Conservation (phyloP, 2,113 vertebrate genomes). For the Festucalex cinctus region DNA sequence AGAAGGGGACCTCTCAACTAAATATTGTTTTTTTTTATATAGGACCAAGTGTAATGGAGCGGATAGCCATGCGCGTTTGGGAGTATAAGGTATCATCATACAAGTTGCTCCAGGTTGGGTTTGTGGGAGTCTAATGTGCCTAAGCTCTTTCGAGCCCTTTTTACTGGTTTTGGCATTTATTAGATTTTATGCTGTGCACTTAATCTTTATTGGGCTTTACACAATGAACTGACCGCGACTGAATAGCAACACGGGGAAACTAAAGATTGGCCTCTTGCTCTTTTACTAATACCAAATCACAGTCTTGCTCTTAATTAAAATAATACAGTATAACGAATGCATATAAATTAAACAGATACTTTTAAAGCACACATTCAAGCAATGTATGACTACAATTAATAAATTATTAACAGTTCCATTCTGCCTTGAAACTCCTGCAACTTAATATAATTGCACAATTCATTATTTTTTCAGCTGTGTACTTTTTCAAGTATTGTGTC, state of each 20-base stretch:
- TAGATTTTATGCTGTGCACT: constrained; percentile 50
- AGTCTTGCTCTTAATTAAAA: constrained; percentile 15
- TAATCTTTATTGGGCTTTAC: constrained; percentile 58
- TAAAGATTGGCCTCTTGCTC: constrained; percentile 19
- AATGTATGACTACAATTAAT: not conserved
- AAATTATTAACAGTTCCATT: not conserved
- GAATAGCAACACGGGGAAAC: constrained; percentile 36
- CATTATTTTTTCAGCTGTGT: not conserved
- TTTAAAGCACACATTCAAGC: not conserved
- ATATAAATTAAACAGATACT: not conserved
- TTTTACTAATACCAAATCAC: constrained; percentile 20
- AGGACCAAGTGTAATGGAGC: constrained; percentile 45
- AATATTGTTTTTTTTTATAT: constrained; percentile 49
- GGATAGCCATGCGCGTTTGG: constrained; percentile 30
- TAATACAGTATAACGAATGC: constrained; percentile 7
- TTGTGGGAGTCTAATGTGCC: constrained; percentile 45
- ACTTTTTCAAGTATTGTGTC: not conserved
- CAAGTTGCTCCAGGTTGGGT: constrained; percentile 38
- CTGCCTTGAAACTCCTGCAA: not conserved
- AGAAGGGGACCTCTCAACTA: constrained; percentile 58
- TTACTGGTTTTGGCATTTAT: constrained; percentile 71
- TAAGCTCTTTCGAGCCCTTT: constrained; percentile 38
- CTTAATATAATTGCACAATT: not conserved
- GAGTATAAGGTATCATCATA: constrained; percentile 28
- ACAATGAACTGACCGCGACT: constrained; percentile 39